Evolutionary conservation across 2,888 invertebrate genomes (phyloP), one percentile per base, ranked within the genome.

Genomic region (Alcis repandata): DNA sequence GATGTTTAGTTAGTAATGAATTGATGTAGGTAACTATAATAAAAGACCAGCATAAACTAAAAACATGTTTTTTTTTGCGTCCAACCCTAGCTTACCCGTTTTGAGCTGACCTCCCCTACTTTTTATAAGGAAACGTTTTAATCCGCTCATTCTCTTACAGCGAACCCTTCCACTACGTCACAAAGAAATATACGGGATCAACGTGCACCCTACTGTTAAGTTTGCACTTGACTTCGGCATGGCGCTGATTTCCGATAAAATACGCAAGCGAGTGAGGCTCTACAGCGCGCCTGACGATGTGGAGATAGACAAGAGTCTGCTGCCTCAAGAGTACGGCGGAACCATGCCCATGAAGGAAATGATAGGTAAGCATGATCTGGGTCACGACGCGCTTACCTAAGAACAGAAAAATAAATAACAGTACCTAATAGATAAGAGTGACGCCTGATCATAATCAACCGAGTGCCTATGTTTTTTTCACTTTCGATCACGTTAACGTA

Each of bases 241-340:
- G 94, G 95, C 95, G 0, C 91, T 97, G 72, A 95, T 97, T 72
- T 96, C 96, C 0, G 96, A 96, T 22, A 97, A 97, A 84, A 96
- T 97, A 54, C 94, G 95, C 69, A 96, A 95, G 76, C 94, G 97
- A 53, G 95, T 97, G 27, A 94, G 92, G 69, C 91, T 96, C 36
- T 95, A 95, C 83, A 95, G 95, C 11, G 92, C 94, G 41, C 77
- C 95, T 8, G 94, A 95, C 0, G 95, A 96, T 7, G 91, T 95
- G 1, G 89, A 94, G 74, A 93, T 96, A 68, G 96, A 96, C 71
- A 89, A 92, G 68, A 94, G 88, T 59, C 90, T 96, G 70, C 85
- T 98, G 59, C 97, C 97, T 0, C 95, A 96, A 75, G 97, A 97
- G 80, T 97, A 97, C 77, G 97, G 97, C 4, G 97, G 97, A 9